These are phyloP conservation scores for Plumapathes pennacea DNA, from an alignment of 92 coral and sea anemone species.

Conservation along the genomic window DNA sequence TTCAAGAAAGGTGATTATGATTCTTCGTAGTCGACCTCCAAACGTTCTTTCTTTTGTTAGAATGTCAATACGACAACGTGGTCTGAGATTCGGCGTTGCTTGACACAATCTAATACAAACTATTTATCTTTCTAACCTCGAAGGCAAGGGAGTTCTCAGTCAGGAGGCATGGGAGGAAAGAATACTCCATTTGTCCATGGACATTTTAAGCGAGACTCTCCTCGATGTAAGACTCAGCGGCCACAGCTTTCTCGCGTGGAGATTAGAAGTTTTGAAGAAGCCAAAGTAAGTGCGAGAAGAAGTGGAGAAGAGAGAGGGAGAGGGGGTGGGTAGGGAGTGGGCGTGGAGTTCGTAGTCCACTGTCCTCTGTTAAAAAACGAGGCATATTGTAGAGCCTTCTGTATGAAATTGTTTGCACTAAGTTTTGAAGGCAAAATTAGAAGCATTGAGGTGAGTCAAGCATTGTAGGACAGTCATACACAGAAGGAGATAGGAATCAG, in stretches of 20 bases:
- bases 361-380: too few relatives aligned
- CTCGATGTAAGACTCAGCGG: slow-evolving; percentile 80
- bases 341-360: too few relatives aligned
- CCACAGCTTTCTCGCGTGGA: slow-evolving; percentile 78
- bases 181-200: slow-evolving; percentile 69
- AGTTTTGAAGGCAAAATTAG: too few relatives aligned
- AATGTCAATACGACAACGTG: not conserved
- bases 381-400: too few relatives aligned
- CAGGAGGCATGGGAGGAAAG: slow-evolving; percentile 91
- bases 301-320: too few relatives aligned
- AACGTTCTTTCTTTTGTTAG: not conserved
- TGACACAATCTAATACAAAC: too few relatives aligned
- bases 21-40: not conserved
- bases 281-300: too few relatives aligned
- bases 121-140: not conserved
- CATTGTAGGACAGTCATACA: too few relatives aligned
- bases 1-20: slow-evolving; percentile 69
- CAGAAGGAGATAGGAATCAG: too few relatives aligned
- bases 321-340: too few relatives aligned
- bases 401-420: too few relatives aligned
- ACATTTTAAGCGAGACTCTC: slow-evolving; percentile 75
- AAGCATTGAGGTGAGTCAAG: too few relatives aligned
- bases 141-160: slow-evolving; percentile 68
- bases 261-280: slow-evolving; percentile 75
- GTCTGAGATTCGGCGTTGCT: not conserved